A percentile compares a stretch with the other conserved stretches of the same genome.
Evolutionary conservation across 1,140 invertebrate species (phyloP).

Genomic region (Geopemphigus sp.): DNA sequence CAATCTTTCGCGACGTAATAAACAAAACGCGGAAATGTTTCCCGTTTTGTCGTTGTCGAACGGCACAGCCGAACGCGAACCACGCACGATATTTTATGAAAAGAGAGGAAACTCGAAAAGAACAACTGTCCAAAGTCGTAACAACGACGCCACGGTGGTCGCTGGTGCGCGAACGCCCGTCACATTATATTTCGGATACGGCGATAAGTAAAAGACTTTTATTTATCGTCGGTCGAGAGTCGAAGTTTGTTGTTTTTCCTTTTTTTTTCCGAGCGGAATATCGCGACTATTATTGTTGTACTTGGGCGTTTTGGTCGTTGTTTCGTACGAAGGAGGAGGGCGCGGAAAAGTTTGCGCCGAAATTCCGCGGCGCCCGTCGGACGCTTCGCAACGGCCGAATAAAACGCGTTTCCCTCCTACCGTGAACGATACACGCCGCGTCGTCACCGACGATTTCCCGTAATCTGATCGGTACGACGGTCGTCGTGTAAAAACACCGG

Average conservation of each 20-base stretch:
- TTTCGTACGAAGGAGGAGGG: no score
- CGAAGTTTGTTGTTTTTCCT: neutral
- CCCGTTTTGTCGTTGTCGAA: neutral
- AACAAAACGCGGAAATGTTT: slow-evolving; percentile 16
- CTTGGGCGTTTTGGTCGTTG: no score
- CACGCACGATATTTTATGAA: neutral
- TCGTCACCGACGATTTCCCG: neutral
- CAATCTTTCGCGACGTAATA: no score
- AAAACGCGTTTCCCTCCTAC: neutral
- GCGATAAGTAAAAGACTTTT: neutral
- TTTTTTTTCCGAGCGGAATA: neutral
- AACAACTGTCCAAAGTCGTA: no score
- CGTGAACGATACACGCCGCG: neutral
- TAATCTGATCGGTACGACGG: no score
- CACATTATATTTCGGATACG: neutral
- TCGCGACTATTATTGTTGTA: neutral
- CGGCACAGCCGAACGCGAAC: neutral
- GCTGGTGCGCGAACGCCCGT: neutral
- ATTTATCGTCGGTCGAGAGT: slow-evolving; percentile 1
- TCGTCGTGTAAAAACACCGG: no score
- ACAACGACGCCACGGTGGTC: no score
- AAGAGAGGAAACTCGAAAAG: neutral
- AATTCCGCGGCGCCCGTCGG: neutral
- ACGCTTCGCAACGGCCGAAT: neutral
- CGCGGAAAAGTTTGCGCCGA: neutral